Evolutionary conservation across 2,888 invertebrate species (phyloP).

Genomic region (Agonopterix arenella): DNA sequence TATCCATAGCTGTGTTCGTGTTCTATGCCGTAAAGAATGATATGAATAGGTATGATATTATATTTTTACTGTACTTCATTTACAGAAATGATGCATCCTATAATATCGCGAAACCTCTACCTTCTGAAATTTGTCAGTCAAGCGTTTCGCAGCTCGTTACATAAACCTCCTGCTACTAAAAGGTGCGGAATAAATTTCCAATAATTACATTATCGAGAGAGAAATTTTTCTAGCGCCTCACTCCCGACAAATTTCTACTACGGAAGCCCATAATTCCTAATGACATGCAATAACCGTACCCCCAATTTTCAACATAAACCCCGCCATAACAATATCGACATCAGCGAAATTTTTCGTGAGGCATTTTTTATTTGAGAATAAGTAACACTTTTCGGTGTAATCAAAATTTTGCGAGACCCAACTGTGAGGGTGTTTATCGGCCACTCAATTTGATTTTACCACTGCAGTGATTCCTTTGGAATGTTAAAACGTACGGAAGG

Average conservation of each 20-base stretch:
- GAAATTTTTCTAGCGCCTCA: constrained; percentile 50
- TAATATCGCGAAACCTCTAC: neutral
- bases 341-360: constrained; percentile 64
- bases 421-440: constrained; percentile 60
- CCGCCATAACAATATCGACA: constrained; percentile 76
- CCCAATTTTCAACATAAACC: constrained; percentile 76
- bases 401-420: constrained; percentile 63
- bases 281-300: constrained; percentile 77
- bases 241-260: constrained; percentile 60
- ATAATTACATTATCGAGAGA: constrained; percentile 72
- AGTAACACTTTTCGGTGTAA: constrained; percentile 73
- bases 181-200: constrained; percentile 66
- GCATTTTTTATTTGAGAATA: constrained; percentile 70
- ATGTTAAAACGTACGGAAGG: constrained; percentile 43
- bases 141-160: too few species aligned
- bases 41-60: too few species aligned
- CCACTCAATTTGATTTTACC: constrained; percentile 74
- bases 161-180: constrained; percentile 18
- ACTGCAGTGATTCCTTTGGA: constrained; percentile 55
- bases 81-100: neutral
- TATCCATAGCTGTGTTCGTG: too few species aligned
- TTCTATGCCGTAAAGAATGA: neutral
- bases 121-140: too few species aligned
- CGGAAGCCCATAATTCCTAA: constrained; percentile 76
- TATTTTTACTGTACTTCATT: neutral